These are phyloP conservation scores for Ochotona princeps DNA, from an alignment of 2,113 vertebrate genomes.

Conservation along the genomic window DNA sequence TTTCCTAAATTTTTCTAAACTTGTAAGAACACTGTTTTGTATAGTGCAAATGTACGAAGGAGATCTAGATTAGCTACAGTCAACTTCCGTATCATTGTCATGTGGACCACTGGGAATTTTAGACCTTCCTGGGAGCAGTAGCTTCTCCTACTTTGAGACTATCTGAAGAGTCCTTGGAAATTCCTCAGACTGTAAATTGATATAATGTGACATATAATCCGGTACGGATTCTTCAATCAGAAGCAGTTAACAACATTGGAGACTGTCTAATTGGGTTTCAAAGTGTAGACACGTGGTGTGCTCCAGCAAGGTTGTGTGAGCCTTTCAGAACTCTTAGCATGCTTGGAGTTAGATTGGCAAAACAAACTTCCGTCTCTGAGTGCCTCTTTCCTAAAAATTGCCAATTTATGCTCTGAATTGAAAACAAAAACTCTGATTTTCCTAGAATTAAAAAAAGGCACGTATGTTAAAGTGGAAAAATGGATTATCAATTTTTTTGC, in stretches of 20 bases:
- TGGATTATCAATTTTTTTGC: slow-evolving; percentile 13
- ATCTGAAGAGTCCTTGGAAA: not conserved
- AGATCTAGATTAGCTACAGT: not conserved
- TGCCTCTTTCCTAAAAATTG: not conserved
- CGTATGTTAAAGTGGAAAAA: slow-evolving; percentile 38
- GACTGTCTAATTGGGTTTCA: not conserved
- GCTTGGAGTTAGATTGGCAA: not conserved
- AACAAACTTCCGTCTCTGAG: slow-evolving; percentile 32
- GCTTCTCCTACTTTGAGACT: not conserved
- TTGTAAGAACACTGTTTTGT: not conserved
- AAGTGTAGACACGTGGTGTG: not conserved
- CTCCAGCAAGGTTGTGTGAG: not conserved
- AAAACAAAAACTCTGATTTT: not conserved
- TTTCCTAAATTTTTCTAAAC: not conserved
- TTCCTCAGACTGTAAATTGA: not conserved
- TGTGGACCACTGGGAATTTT: not conserved
- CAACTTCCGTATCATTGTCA: not conserved
- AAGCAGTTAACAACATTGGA: not conserved
- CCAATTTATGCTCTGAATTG: not conserved
- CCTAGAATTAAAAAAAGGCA: slow-evolving; percentile 27
- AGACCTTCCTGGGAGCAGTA: not conserved
- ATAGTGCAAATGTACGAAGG: not conserved
- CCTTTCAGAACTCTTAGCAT: not conserved
- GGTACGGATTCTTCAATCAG: not conserved
- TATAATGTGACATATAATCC: not conserved